A percentile compares a stretch with the other conserved stretches of the same genome.
Evolutionary conservation across 2,888 invertebrate genomes (phyloP).

Genomic region (Apomyelois bistriatella): DNA sequence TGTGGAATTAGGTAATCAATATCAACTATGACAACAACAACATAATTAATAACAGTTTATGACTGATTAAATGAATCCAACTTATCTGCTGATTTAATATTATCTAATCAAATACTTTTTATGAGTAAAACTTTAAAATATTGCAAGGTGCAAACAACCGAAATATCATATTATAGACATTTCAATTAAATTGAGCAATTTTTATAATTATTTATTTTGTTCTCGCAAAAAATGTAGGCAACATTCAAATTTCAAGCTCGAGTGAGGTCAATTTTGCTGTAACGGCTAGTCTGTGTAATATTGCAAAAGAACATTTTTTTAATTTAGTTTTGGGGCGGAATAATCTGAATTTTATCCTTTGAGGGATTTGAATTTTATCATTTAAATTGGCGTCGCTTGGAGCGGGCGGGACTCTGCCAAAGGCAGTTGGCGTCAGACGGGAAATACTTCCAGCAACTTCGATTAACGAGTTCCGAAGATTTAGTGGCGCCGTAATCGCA

Average conservation of each 20-base stretch:
- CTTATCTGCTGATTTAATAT: too few species aligned
- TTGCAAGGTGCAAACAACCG: too few species aligned
- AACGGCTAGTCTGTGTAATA: slow-evolving; percentile 14
- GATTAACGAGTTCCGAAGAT: slow-evolving; percentile 75
- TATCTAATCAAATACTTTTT: too few species aligned
- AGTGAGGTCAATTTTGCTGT: background rate
- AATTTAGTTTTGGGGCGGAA: slow-evolving; percentile 52
- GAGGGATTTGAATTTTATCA: slow-evolving; percentile 71
- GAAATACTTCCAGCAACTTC: slow-evolving; percentile 70
- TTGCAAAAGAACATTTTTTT: slow-evolving; percentile 29
- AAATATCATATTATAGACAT: too few species aligned
- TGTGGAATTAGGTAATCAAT: too few species aligned
- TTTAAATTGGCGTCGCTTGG: slow-evolving; percentile 66
- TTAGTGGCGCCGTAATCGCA: slow-evolving; percentile 66
- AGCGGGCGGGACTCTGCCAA: slow-evolving; percentile 58
- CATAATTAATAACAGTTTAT: too few species aligned
- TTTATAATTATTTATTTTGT: background rate
- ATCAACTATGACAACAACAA: too few species aligned
- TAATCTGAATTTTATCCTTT: slow-evolving; percentile 66
- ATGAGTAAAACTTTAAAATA: too few species aligned
- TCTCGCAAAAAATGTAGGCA: background rate
- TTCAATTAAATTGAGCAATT: background rate
- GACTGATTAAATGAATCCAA: too few species aligned
- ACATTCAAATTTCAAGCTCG: slow-evolving; percentile 2
- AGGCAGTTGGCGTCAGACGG: slow-evolving; percentile 69